Conservation (phyloP, 2,797 vertebrate genomes). For the Microcaecilia unicolor region DNA sequence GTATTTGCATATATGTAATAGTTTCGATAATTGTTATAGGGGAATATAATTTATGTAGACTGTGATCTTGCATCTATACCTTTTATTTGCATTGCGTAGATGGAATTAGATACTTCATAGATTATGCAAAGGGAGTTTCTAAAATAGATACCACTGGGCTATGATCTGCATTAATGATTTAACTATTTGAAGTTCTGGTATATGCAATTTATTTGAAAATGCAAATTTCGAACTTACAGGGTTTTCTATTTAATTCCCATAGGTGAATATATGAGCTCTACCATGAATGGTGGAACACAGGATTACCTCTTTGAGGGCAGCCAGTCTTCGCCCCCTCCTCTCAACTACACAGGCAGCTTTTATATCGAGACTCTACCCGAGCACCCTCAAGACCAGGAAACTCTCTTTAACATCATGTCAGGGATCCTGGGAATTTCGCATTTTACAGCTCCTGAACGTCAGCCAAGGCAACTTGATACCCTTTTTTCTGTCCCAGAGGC, state of each 20-base stretch:
- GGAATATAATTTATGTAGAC: no score
- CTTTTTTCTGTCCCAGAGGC: constrained; percentile 46
- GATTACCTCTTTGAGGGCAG: constrained; percentile 45
- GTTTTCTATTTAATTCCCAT: background rate
- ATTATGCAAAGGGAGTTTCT: no score
- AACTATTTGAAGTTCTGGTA: no score
- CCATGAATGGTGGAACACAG: constrained; percentile 31
- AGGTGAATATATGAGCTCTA: constrained; percentile 52
- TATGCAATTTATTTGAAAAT: no score
- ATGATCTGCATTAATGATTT: no score
- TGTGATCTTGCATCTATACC: no score
- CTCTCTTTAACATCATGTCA: constrained; percentile 93
- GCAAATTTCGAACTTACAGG: background rate
- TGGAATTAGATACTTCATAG: no score
- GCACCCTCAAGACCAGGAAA: constrained; percentile 85
- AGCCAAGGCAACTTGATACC: constrained; percentile 52
- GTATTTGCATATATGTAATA: no score
- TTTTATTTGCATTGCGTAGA: no score
- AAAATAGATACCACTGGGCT: no score
- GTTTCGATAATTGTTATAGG: no score
- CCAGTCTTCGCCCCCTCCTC: constrained; percentile 44
- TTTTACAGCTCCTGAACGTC: constrained; percentile 68
- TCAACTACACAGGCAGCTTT: constrained; percentile 95
- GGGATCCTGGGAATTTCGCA: constrained; percentile 91
- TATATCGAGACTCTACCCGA: constrained; percentile 89